phyloP scores from a whole-genome alignment of 2,797 vertebrate species.

The Spea hammondii region DNA sequence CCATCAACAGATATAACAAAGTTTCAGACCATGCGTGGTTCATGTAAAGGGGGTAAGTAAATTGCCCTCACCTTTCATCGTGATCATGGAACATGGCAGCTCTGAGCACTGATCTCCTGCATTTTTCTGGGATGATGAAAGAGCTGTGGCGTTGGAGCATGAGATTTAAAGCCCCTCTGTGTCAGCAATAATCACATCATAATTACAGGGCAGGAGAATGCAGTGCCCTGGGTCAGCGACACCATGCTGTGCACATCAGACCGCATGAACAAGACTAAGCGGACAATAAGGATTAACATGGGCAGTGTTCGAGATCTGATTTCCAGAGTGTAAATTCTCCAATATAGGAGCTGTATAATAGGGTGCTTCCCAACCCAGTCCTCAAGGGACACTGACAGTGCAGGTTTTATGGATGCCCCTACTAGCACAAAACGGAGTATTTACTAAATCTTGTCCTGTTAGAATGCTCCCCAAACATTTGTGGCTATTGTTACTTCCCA shows the following conservation, averaged over 20 bases:
- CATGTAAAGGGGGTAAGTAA: neutral
- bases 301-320: neutral
- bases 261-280: neutral
- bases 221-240: neutral
- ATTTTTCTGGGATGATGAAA: neutral
- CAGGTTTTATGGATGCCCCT: too few relatives aligned
- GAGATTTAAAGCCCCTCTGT: conserved; percentile 2
- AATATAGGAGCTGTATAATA: too few relatives aligned
- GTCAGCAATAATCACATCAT: conserved; percentile 5
- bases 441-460: too few relatives aligned
- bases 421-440: too few relatives aligned
- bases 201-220: neutral
- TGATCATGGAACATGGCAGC: neutral
- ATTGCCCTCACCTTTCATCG: neutral
- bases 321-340: too few relatives aligned
- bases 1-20: too few relatives aligned
- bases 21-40: neutral
- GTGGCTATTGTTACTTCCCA: too few relatives aligned
- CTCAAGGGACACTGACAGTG: too few relatives aligned
- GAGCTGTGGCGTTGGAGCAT: neutral
- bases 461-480: too few relatives aligned
- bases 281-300: neutral
- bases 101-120: neutral
- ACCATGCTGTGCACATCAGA: neutral
- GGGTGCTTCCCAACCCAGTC: too few relatives aligned